These are phyloP conservation scores for Odontamblyopus lacepedii DNA, from an alignment of 2,797 vertebrate genomes.

Conservation along the genomic window DNA sequence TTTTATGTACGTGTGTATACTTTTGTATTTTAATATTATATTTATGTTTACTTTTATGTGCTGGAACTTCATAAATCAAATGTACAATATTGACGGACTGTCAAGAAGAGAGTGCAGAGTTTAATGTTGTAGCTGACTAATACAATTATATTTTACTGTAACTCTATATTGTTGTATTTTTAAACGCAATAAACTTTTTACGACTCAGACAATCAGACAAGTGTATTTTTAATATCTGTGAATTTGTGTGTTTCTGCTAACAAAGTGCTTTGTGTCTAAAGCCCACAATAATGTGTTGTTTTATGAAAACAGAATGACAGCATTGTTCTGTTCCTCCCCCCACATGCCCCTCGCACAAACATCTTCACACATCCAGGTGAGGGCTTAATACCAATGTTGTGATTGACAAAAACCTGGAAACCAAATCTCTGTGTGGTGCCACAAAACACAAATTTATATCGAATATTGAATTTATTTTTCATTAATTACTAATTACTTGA, in stretches of 20 bases:
- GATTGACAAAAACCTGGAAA: conserved; percentile 9
- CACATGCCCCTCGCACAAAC: not conserved
- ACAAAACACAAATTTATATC: not conserved
- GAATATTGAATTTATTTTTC: not conserved
- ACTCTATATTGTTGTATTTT: not conserved
- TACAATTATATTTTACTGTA: not conserved
- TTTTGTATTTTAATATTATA: not conserved
- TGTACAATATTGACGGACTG: too few relatives aligned
- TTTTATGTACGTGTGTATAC: not conserved
- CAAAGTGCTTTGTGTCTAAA: not conserved
- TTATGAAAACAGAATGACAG: conserved; percentile 4
- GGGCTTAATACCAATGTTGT: not conserved
- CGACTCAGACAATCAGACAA: not conserved
- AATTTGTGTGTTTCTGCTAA: not conserved
- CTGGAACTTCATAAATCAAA: too few relatives aligned
- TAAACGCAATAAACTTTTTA: conserved; percentile 1
- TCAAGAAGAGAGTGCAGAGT: too few relatives aligned
- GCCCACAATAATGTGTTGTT: conserved; percentile 4
- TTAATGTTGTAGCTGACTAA: too few relatives aligned
- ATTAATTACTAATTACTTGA: not conserved
- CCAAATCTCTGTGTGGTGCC: not conserved
- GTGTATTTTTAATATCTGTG: not conserved
- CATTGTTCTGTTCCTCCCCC: conserved; percentile 4
- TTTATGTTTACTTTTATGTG: too few relatives aligned
- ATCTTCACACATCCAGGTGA: not conserved